These are phyloP conservation scores for Bubo bubo DNA, from an alignment of 2,113 vertebrate species.

Conservation along the genomic window DNA sequence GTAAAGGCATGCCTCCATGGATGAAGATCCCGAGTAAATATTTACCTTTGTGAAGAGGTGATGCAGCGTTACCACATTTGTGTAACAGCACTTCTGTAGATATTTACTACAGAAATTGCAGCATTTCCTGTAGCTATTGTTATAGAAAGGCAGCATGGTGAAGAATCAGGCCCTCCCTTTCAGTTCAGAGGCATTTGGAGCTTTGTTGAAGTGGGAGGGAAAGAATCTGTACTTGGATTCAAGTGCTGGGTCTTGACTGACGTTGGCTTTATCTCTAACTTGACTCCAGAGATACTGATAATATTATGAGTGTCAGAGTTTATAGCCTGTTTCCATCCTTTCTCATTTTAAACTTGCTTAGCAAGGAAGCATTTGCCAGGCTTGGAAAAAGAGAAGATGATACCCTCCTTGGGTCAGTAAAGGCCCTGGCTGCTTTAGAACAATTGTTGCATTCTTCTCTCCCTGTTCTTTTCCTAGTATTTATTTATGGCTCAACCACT, in stretches of 20 bases:
- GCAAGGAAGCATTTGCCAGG: neutral
- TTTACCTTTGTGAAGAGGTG: neutral
- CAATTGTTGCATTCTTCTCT: neutral
- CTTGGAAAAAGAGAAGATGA: neutral
- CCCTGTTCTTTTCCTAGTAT: neutral
- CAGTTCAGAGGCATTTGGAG: neutral
- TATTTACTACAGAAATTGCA: neutral
- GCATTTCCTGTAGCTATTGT: neutral
- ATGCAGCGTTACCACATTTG: neutral
- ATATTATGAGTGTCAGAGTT: neutral
- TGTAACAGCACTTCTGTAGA: neutral
- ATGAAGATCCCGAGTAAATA: neutral
- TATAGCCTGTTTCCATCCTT: neutral
- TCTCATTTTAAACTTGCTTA: neutral
- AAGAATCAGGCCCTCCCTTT: neutral
- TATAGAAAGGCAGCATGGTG: neutral
- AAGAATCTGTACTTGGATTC: neutral
- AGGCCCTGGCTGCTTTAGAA: neutral
- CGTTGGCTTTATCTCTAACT: neutral
- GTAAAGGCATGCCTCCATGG: neutral
- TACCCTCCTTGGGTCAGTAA: neutral
- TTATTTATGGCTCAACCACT: constrained; percentile 24
- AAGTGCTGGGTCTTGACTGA: neutral
- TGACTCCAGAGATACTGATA: neutral
- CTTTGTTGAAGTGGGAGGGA: neutral